Conservation (phyloP, 2,113 vertebrate genomes). For the Hippopotamus amphibius region DNA sequence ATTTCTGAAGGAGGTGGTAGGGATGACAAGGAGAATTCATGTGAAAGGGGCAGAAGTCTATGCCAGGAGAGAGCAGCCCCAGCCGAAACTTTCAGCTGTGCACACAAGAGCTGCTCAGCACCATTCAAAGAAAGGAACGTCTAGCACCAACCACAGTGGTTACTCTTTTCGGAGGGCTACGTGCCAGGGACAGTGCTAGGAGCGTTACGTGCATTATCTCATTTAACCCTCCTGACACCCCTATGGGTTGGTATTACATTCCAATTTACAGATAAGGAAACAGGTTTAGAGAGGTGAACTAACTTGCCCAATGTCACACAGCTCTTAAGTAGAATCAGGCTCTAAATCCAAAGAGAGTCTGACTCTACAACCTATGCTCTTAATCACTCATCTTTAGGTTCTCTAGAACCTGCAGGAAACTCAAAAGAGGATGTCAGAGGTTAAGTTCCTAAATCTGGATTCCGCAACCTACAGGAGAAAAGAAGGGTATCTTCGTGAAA, state of each 20-base stretch:
- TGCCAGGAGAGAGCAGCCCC: background rate
- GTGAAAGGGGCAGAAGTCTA: background rate
- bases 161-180: background rate
- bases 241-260: background rate
- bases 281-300: background rate
- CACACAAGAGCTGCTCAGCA: background rate
- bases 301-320: background rate
- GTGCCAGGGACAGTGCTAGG: background rate
- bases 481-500: background rate
- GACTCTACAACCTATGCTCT: conserved; percentile 30
- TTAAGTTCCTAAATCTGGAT: background rate
- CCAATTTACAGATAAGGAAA: background rate
- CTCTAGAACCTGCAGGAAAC: conserved; percentile 7
- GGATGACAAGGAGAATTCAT: background rate
- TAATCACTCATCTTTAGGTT: background rate
- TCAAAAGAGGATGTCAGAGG: background rate
- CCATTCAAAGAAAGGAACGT: background rate
- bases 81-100: background rate
- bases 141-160: background rate
- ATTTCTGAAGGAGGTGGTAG: background rate
- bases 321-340: background rate
- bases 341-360: background rate
- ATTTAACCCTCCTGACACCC: background rate
- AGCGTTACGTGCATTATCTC: background rate
- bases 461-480: background rate